Percentiles rank a stretch among this genome's conserved stretches.
phyloP scores from a whole-genome alignment of 1,140 invertebrate species.

The Euborellia annulipes region DNA sequence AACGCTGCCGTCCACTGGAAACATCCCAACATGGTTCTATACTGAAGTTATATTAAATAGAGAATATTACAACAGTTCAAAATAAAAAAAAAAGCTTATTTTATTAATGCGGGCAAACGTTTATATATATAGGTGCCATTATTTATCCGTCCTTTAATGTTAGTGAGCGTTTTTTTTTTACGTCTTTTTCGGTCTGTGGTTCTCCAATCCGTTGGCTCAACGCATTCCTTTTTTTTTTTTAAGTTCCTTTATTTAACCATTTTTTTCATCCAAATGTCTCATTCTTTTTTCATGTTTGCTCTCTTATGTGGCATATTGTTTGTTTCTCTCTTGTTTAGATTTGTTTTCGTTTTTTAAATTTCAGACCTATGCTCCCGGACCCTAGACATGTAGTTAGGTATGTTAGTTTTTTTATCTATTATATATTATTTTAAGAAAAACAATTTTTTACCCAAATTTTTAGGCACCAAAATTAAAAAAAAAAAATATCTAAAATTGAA shows the following conservation, averaged over 20 bases:
- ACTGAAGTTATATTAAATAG: no score
- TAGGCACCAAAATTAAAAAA: background rate
- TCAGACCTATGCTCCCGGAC: constrained; percentile 43
- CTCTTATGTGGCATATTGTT: background rate
- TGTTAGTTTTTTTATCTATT: constrained; percentile 23
- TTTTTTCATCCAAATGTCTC: background rate
- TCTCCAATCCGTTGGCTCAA: no score
- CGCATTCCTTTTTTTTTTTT: constrained; percentile 1
- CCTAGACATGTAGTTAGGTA: constrained; percentile 41
- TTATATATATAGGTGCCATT: no score
- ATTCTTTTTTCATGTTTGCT: constrained; percentile 1
- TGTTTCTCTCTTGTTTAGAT: constrained; percentile 28
- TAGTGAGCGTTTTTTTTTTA: constrained; percentile 3
- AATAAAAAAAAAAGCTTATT: no score
- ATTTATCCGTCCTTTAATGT: constrained; percentile 2
- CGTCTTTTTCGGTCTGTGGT: no score
- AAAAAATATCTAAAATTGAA: background rate
- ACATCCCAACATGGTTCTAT: no score
- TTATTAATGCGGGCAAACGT: no score
- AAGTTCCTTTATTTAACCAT: background rate
- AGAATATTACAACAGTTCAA: no score
- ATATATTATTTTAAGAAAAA: no score
- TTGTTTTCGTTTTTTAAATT: constrained; percentile 40
- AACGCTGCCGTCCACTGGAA: no score
- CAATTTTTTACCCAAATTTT: no score